Evolutionary conservation across 2,797 vertebrate species (phyloP).

Genomic region (Tamandua tetradactyla): DNA sequence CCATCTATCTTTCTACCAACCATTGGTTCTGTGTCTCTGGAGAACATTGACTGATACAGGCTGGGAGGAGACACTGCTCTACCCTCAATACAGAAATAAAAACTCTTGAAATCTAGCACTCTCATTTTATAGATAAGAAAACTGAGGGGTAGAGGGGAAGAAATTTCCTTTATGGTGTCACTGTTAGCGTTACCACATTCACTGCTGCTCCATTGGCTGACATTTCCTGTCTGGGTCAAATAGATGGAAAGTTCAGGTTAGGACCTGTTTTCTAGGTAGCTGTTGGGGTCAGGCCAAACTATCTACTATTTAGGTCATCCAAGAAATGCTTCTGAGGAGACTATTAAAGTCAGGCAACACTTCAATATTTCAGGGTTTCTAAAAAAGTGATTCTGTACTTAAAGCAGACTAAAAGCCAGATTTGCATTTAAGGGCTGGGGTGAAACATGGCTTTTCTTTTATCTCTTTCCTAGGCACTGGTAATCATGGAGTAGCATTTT

Average conservation of each 20-base stretch:
- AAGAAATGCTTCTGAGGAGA: neutral
- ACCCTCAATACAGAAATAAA: neutral
- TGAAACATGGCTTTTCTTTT: neutral
- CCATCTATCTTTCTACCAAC: no score
- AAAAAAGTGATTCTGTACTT: neutral
- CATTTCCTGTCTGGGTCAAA: no score
- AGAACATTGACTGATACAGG: no score
- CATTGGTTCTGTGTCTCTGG: no score
- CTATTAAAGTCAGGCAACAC: neutral
- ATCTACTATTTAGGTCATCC: neutral
- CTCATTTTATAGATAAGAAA: neutral
- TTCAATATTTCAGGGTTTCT: neutral
- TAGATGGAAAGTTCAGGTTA: neutral
- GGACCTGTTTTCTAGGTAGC: neutral
- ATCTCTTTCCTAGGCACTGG: neutral
- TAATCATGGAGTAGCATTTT: neutral
- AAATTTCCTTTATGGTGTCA: accelerated
- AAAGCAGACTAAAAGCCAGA: neutral
- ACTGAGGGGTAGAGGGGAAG: neutral
- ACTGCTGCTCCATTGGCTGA: accelerated
- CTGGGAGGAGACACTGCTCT: accelerated
- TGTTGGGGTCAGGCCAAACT: neutral
- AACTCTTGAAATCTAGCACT: neutral
- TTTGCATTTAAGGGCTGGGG: neutral
- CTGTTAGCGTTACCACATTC: neutral